A percentile compares a stretch with the other conserved stretches of the same genome.
These are phyloP conservation scores for Eulemur mongoz DNA, from an alignment of 2,797 vertebrate species.

Conservation along the genomic window DNA sequence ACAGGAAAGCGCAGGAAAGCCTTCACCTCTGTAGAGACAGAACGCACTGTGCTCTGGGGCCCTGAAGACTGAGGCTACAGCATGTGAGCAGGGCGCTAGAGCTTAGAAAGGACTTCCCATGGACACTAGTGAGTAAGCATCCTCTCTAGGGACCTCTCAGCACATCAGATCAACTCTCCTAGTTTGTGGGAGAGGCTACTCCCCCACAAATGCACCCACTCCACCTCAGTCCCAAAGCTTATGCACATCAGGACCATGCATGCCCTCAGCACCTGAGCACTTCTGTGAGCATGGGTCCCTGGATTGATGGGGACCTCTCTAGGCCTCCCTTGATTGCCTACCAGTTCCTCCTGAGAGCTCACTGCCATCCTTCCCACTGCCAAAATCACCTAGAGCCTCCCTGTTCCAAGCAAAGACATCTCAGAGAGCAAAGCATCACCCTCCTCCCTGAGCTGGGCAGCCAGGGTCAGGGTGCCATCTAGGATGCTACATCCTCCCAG, in stretches of 20 bases:
- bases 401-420: neutral
- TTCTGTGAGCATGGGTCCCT: neutral
- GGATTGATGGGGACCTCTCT: neutral
- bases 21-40: neutral
- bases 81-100: neutral
- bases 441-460: neutral
- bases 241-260: neutral
- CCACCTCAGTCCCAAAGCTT: neutral
- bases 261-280: neutral
- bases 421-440: neutral
- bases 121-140: neutral
- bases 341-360: neutral
- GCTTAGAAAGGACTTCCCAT: slow-evolving; percentile 1
- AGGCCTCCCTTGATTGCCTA: neutral
- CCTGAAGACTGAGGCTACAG: neutral
- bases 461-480: neutral
- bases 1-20: neutral
- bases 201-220: neutral
- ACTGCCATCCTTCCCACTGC: neutral
- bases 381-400: neutral
- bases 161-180: neutral
- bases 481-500: neutral
- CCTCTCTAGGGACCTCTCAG: neutral
- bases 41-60: neutral
- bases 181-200: neutral